Evolutionary conservation across 2,888 invertebrate genomes (phyloP), one percentile per base, ranked within the genome.

Genomic region (Gnatocerus cornutus): DNA sequence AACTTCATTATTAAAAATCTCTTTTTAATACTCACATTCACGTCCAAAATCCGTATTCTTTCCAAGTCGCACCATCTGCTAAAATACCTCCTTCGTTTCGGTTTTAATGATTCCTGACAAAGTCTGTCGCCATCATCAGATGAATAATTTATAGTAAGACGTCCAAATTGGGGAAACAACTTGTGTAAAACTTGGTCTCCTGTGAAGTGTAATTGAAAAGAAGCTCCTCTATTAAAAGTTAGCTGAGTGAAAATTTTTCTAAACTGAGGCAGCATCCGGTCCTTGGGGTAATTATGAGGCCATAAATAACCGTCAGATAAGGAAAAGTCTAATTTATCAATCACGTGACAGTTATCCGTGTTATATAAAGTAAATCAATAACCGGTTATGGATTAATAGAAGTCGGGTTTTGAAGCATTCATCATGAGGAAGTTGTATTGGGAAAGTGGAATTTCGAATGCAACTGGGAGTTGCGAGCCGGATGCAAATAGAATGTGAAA

Each of bases 331-430:
- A 13, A 61, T 61, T 61, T 61, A 61, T 61, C 61, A 61, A 4
- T 37, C 43, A 12, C 48, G 27, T 61, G 61, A 48, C 61, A 61
- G 61, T 46, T 61, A 61, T 46, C 14, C 61, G 48, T 61, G 61
- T 48, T 61, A 16, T 8, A 27, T 14, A 37, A 46, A 48, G 30
- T 61, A 10, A 61, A 61, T 33, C 61, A 33, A 61, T 61, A 61
- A 61, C 7, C 46, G 43, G 16, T 9, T 8, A n/a, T 6, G 43
- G 21, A 45, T 43, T 59, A 59, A 59, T 59, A 43, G 30, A 59
- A 48, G 61, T 58, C 58, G 43, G 43, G 41, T 21, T 58, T 43
- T 21, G 14, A 13, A 12, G 58, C 43, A 43, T 58, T 58, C 21
- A 58, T 58, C 58, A 46, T 12, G 8, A n/a, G 37, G 37, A 21